phyloP scores from a whole-genome alignment of 2,888 invertebrate species.

The Drosophila quasianomalipes region DNA sequence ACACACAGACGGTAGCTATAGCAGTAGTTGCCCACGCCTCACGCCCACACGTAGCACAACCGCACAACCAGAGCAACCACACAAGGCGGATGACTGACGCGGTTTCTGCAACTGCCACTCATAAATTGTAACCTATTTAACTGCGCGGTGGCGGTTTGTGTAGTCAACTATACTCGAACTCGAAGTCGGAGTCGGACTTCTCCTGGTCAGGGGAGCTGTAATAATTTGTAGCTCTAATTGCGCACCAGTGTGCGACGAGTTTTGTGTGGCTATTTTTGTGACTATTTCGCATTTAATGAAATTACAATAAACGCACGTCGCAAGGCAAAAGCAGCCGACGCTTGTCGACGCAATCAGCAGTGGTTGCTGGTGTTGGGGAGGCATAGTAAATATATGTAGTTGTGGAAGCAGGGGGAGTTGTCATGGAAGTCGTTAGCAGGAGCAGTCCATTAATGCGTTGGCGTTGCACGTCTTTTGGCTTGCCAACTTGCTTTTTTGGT shows the following conservation, averaged over 20 bases:
- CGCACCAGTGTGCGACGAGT: constrained; percentile 62
- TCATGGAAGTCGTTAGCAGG: constrained; percentile 62
- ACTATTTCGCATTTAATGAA: constrained; percentile 79
- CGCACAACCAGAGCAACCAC: constrained; percentile 26
- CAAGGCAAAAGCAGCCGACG: constrained; percentile 44
- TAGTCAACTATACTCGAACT: neutral
- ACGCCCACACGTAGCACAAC: constrained; percentile 11
- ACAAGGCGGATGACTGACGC: constrained; percentile 43
- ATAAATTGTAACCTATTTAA: constrained; percentile 80
- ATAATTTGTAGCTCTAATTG: constrained; percentile 74
- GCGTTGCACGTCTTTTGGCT: constrained; percentile 48
- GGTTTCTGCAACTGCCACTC: constrained; percentile 59
- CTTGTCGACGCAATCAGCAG: constrained; percentile 57
- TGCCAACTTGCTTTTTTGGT: constrained; percentile 27
- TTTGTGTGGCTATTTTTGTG: constrained; percentile 55
- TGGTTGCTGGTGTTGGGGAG: neutral
- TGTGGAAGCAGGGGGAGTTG: constrained; percentile 10
- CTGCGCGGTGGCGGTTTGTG: constrained; percentile 15
- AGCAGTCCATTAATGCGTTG: constrained; percentile 74
- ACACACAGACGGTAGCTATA: constrained; percentile 29
- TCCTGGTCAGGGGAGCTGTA: constrained; percentile 14
- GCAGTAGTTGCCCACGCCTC: constrained; percentile 35
- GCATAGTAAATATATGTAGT: neutral
- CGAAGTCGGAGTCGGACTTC: neutral
- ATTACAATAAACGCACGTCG: constrained; percentile 78